Percentiles rank a stretch among this genome's conserved stretches.
Conservation (phyloP, 1,140 invertebrate genomes). For the Atta cephalotes region DNA sequence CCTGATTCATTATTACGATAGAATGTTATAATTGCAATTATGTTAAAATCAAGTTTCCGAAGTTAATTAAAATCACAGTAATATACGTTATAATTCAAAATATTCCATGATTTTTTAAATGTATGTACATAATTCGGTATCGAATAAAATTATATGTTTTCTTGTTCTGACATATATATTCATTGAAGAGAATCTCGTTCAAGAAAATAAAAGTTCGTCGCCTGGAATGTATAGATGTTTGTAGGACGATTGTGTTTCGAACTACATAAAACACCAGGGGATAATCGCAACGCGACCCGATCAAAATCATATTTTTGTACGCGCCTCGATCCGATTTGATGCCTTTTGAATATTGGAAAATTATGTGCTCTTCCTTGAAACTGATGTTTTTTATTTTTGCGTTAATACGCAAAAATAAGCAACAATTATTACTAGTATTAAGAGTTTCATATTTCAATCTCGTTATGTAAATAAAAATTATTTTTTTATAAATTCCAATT, state of each 20-base stretch:
- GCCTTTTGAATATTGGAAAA: not conserved
- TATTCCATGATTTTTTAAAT: not conserved
- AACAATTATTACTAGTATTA: not conserved
- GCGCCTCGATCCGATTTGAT: not conserved
- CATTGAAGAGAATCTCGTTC: not conserved
- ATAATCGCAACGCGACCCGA: not conserved
- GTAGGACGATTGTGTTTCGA: constrained; percentile 15
- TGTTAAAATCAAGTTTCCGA: constrained; percentile 4
- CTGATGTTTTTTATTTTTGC: not conserved
- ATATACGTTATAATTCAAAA: not conserved
- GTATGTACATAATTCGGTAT: not conserved
- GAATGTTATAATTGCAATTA: not conserved
- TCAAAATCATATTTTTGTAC: constrained; percentile 1
- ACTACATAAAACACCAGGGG: not conserved
- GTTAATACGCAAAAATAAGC: not conserved
- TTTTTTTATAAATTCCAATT: not conserved
- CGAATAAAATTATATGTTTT: not conserved
- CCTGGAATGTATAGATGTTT: constrained; percentile 23
- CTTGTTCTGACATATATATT: not conserved
- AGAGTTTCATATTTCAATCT: not conserved
- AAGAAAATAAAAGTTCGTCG: constrained; percentile 28
- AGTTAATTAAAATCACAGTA: constrained; percentile 7
- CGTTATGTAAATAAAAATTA: not conserved
- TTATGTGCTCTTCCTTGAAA: not conserved
- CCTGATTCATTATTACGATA: not conserved